Base-by-base conservation (phyloP, 2,113 vertebrate genomes). In the Bufo gargarizans region DNA sequence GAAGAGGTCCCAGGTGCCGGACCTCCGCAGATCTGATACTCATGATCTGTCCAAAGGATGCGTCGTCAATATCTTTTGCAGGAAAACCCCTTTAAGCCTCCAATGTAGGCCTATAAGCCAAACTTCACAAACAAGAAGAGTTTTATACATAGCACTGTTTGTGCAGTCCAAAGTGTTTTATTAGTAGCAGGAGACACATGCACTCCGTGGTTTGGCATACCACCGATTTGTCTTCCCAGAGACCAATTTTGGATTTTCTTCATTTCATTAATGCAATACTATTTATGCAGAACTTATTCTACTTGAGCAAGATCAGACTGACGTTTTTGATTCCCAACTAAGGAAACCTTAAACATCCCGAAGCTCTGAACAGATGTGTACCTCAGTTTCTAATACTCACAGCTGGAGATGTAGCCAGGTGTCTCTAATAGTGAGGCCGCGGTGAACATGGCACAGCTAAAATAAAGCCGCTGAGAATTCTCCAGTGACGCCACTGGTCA, bases 351-450 rank as follows among this genome's bases (percentile, higher is more conserved):
- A 19, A 76, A 47, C 72, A 19, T 47, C 13, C 2, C 14, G 16
- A 50, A 49, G 79, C 58, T 49, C 1, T 1, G 2, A 65, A 3
- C 59, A 82, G 80, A 45, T 82, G 58, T 63, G 45, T 11, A 0
- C 59, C 58, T 78, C 20, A 14, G 49, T 65, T 82, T 43, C 11
- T 53, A 11, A 16, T 43, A 33, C 45, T 84, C 47, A 33, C 82
- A 84, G 65, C 82, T 67, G 47, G 63, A 55, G 63, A 71, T 22
- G 12, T 8, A 65, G 22, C 65, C 65, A 84, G 22, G 43, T 63
- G 50, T 84, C 65, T 56, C 50, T 69, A 43, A 69, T 84, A 84
- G 72, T 84, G 67, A 69, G 61, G 20, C 12, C 33, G 6, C 6
- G 14, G 12, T 22, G 20, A 53, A 33, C 71, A 71, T 82, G 17